Base-by-base conservation (phyloP, 2,888 invertebrate species). In the Tiliacea aurago region DNA sequence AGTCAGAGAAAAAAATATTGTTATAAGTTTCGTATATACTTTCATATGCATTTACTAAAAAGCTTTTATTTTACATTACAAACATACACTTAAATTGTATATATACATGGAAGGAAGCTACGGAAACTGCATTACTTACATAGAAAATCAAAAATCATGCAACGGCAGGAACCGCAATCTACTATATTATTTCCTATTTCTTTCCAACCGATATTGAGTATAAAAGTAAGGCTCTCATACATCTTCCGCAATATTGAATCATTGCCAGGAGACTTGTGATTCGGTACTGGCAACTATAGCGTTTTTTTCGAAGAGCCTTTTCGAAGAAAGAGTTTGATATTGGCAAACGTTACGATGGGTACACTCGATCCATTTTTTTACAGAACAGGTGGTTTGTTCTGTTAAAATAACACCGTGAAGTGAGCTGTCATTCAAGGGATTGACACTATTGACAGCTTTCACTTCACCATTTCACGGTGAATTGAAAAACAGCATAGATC, bases 171-270 rank as follows among this genome's bases (percentile, higher is more conserved):
- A 71, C 73, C 47, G n/a, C 49, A 15, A 33, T 33, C 20, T 18
- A 43, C 41, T 10, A 28, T 28, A 28, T 28, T 49, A 59, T n/a
- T 49, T 71, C 41, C 37, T 20, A 15, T 53, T 51, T 53, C 15
- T 53, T 53, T 53, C 23, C 15, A 15, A 13, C 23, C 11, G n/a
- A 47, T 61, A 73, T 53, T 73, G 53, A 73, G 37, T 59, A 51
- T 37, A 23, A 37, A 61, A 61, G 37, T 45, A 73, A 73, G 23
- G 45, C 51, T 69, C 49, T 53, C 68, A 28, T 51, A 28, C 28
- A 59, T 45, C 20, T 45, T 73, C 23, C 18, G 28, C 28, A 59
- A 33, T 73, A 73, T 62, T 73, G 41, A 73, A 55, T 53, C n/a
- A 56, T 43, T 62, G 37, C 18, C 61, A 73, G 28, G 47, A 61